Conservation (phyloP, 2,113 vertebrate genomes). For the Chascanopsetta lugubris region DNA sequence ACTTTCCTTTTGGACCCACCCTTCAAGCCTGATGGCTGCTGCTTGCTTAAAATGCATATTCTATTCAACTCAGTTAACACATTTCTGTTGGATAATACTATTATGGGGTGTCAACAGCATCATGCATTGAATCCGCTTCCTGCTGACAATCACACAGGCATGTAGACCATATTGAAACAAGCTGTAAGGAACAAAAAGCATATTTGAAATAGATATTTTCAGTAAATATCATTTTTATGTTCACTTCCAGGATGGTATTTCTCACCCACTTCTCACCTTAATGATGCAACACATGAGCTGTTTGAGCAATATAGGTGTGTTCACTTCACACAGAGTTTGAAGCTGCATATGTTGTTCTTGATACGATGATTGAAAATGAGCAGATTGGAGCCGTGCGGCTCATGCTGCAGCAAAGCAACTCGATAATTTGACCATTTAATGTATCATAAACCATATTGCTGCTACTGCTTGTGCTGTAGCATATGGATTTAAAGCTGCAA, state of each 20-base stretch:
- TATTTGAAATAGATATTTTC: conserved; percentile 30
- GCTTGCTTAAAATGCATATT: no score
- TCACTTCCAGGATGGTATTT: conserved; percentile 51
- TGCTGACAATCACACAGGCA: neutral
- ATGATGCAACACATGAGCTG: conserved; percentile 68
- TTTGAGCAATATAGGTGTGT: conserved; percentile 67
- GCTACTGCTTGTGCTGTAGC: no score
- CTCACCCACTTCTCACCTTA: conserved; percentile 51
- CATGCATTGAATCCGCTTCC: neutral
- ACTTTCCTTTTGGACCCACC: no score
- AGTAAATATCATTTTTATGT: conserved; percentile 56
- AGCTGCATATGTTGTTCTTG: conserved; percentile 42
- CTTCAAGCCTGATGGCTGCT: no score
- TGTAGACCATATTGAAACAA: neutral
- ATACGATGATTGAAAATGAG: conserved; percentile 34
- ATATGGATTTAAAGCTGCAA: neutral
- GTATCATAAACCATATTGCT: no score
- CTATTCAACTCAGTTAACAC: no score
- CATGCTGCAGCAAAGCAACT: neutral
- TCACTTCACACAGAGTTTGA: conserved; percentile 44
- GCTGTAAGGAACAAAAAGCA: conserved; percentile 1
- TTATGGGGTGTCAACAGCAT: no score
- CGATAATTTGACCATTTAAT: no score
- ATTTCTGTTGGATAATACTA: no score
- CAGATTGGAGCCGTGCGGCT: conserved; percentile 13